These are phyloP conservation scores for sheep (Ovis aries) DNA, from an alignment of 2,113 vertebrate genomes.

Conservation along the genomic window DNA sequence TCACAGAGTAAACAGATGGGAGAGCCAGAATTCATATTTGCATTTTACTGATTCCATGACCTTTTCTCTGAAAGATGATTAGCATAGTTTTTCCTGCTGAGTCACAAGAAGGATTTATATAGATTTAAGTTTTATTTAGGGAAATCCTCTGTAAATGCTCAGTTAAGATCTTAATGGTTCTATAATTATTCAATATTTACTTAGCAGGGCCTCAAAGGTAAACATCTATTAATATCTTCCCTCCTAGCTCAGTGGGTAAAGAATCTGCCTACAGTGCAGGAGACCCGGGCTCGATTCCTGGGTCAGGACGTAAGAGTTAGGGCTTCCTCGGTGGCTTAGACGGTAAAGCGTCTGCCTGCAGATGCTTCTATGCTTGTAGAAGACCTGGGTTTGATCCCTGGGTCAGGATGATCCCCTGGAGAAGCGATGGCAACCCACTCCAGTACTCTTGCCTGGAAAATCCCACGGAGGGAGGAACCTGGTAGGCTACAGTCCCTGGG, in stretches of 20 bases:
- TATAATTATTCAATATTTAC: neutral
- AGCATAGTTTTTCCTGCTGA: neutral
- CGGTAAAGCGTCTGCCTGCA: neutral
- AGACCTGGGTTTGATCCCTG: neutral
- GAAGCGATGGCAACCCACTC: neutral
- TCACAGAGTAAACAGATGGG: neutral
- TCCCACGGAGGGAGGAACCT: neutral
- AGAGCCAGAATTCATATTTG: neutral
- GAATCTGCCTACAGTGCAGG: neutral
- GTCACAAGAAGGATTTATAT: neutral
- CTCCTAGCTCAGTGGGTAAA: neutral
- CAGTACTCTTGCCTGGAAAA: neutral
- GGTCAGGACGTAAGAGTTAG: neutral
- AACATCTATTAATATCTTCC: neutral
- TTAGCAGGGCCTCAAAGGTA: neutral
- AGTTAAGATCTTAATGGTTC: neutral
- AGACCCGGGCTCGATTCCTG: rapidly evolving
- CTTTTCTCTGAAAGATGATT: neutral
- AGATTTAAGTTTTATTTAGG: neutral
- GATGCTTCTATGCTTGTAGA: rapidly evolving
- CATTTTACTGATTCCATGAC: neutral
- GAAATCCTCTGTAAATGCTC: neutral
- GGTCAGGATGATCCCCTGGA: neutral
- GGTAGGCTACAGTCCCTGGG: neutral
- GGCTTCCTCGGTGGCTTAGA: neutral